Evolutionary conservation across 2,888 invertebrate genomes (phyloP).

Genomic region (Subacronicta megacephala): DNA sequence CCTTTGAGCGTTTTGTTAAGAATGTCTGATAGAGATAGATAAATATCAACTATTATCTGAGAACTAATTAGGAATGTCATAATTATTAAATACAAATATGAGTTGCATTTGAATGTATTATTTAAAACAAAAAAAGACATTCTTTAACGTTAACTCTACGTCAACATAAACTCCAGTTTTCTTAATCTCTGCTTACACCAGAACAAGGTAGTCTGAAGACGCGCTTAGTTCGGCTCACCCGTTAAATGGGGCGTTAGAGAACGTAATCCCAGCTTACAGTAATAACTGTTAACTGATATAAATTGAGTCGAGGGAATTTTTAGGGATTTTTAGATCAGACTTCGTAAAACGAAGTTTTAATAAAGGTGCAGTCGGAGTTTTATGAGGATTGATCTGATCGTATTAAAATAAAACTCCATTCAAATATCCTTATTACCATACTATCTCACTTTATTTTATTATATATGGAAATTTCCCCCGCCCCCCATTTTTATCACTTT

Average conservation of each 20-base stretch:
- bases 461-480: too few species aligned
- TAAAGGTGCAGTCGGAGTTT: slow-evolving; percentile 2
- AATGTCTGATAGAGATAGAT: not conserved
- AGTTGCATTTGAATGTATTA: not conserved
- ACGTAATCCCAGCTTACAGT: slow-evolving; percentile 53
- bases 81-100: too few species aligned
- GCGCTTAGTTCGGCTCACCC: slow-evolving; percentile 34
- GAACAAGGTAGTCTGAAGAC: slow-evolving; percentile 37
- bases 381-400: too few species aligned
- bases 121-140: not conserved
- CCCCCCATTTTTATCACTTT: too few species aligned
- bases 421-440: too few species aligned
- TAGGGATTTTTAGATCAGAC: slow-evolving; percentile 28
- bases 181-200: slow-evolving; percentile 41
- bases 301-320: slow-evolving; percentile 42
- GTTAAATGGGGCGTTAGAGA: slow-evolving; percentile 42
- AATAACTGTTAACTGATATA: slow-evolving; percentile 58
- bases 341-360: slow-evolving; percentile 32
- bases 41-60: too few species aligned
- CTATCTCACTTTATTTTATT: too few species aligned
- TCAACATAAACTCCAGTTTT: slow-evolving; percentile 19
- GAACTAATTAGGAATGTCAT: too few species aligned
- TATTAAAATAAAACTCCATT: too few species aligned
- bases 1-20: not conserved
- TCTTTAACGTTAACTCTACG: not conserved